These are phyloP conservation scores for Synodontis membranacea DNA, from an alignment of 2,113 vertebrate species.

Conservation along the genomic window DNA sequence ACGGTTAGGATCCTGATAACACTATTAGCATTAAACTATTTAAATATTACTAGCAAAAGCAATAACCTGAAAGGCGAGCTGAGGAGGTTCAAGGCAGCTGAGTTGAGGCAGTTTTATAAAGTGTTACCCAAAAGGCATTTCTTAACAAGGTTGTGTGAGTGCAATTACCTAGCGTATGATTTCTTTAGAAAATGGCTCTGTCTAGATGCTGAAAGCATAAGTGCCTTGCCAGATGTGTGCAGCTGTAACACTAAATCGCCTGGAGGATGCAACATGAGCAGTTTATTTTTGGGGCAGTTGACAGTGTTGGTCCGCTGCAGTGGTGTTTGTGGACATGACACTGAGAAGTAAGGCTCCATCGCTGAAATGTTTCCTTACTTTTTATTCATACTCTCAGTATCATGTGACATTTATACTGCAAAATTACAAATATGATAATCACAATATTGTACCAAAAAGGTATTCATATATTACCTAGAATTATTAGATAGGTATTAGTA, in stretches of 20 bases:
- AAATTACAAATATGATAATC: not conserved
- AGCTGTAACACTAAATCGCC: conserved; percentile 5
- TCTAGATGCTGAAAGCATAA: conserved; percentile 5
- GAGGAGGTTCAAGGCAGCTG: not conserved
- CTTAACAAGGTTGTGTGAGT: conserved; percentile 5
- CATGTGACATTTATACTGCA: not conserved
- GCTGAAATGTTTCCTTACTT: not conserved
- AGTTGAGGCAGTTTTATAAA: not conserved
- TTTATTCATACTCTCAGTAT: not conserved
- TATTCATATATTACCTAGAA: not conserved
- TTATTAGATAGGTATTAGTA: not conserved
- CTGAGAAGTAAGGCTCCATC: not conserved
- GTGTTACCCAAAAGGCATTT: conserved; percentile 24
- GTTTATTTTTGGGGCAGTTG: conserved; percentile 13
- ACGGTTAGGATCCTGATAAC: not conserved
- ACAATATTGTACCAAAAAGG: not conserved
- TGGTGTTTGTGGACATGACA: not conserved
- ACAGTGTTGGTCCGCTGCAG: not conserved
- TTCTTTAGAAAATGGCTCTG: not conserved
- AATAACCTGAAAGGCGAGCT: not conserved
- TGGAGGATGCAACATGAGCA: not conserved
- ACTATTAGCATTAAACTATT: not conserved
- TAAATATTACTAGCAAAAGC: not conserved
- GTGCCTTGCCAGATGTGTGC: not conserved
- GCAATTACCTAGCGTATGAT: not conserved